Evolutionary conservation across 1,140 invertebrate species (phyloP).

Genomic region (Drosophila parvula): DNA sequence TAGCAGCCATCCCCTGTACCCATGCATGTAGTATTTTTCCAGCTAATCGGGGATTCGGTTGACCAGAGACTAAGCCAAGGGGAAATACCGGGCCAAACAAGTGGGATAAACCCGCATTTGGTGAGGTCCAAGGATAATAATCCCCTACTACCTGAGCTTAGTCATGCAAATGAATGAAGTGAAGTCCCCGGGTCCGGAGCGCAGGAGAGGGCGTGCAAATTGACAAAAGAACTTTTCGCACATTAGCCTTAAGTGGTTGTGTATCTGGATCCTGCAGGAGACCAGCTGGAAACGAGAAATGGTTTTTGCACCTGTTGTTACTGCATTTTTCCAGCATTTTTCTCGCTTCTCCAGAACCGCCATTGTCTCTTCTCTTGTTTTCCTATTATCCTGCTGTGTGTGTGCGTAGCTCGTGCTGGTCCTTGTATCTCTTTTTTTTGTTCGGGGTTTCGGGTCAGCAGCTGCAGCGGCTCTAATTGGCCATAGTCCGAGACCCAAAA

Average conservation of each 20-base stretch:
- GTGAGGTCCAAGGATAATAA: slow-evolving; percentile 41
- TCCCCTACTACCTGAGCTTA: slow-evolving; percentile 62
- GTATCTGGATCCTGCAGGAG: slow-evolving; percentile 4
- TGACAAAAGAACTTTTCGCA: slow-evolving; percentile 80
- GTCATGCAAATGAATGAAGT: slow-evolving; percentile 77
- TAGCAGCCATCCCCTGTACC: slow-evolving; percentile 38
- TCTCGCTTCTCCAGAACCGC: slow-evolving; percentile 56
- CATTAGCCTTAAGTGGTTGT: slow-evolving; percentile 69
- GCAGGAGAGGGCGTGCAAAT: slow-evolving; percentile 65
- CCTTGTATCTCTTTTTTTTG: slow-evolving; percentile 33
- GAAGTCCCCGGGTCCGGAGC: background rate
- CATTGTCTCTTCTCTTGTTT: slow-evolving; percentile 20
- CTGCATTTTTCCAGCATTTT: slow-evolving; percentile 49
- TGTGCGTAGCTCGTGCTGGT: slow-evolving; percentile 72
- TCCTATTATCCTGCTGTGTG: slow-evolving; percentile 56
- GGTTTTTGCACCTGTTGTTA: slow-evolving; percentile 69
- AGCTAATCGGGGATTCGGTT: slow-evolving; percentile 32
- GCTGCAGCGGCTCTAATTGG: slow-evolving; percentile 69
- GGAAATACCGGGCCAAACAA: slow-evolving; percentile 61
- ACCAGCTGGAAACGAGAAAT: slow-evolving; percentile 49
- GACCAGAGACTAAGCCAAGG: slow-evolving; percentile 4
- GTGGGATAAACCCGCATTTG: slow-evolving; percentile 52
- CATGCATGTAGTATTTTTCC: slow-evolving; percentile 12
- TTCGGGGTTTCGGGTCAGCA: slow-evolving; percentile 10
- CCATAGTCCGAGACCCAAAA: slow-evolving; percentile 30